Evolutionary conservation across 2,888 invertebrate species (phyloP), one percentile per base, ranked within the genome.

Genomic region (Thalpophila matura): DNA sequence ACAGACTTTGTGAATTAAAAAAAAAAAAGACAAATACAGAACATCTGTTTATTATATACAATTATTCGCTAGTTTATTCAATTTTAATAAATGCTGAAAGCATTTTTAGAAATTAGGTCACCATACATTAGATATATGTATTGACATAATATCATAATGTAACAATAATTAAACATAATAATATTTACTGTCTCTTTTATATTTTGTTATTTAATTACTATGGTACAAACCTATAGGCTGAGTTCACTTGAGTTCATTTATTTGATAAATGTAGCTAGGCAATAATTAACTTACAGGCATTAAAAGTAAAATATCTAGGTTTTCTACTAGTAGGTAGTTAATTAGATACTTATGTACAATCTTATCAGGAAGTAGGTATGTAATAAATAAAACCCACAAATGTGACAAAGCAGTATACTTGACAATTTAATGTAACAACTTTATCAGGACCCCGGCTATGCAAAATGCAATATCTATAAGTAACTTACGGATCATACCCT

Each of bases 401-500:
- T 72, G 81, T 70, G 80, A 79, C 69, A 77, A 85, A 84, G 69
- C 71, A 77, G 74, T 89, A 84, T 85, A 83, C 83, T 86, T 79
- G 74, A 84, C 64, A 79, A 80, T 85, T 87, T 86, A 86, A 77
- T 72, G 81, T 80, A 83, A 79, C 78, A 73, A 49, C 60, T 49
- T 57, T 58, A 58, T 67, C 56, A n/a, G 49, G 63, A 73, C 67
- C 64, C 64, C 74, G 69, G 54, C 67, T 68, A 74, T 65, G 50
- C 64, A 75, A 71, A 60, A 65, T 74, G 67, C 73, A 79, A 53
- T 64, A 83, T 80, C 82, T 78, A 81, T 63, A 72, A 74, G 50
- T 69, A 79, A 57, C 62, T 78, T 73, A 73, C 80, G 57, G 86
- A 92, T 95, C 93, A 95, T 88, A 95, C 95, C 77, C 95, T 90